phyloP scores from a whole-genome alignment of 2,797 vertebrate species.

The Alcedo atthis region DNA sequence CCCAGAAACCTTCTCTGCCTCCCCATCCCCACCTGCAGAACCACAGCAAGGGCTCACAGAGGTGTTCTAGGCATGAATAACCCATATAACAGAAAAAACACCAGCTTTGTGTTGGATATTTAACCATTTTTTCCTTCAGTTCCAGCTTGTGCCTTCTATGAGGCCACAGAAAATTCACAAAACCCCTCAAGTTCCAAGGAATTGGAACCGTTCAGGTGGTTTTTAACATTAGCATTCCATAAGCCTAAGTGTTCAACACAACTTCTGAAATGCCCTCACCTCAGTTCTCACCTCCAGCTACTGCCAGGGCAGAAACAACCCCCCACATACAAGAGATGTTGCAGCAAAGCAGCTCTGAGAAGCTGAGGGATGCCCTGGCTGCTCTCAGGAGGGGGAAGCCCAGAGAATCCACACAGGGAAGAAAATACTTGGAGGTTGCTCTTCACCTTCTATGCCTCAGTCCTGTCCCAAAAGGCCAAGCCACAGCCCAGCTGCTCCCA shows the following conservation, averaged over 20 bases:
- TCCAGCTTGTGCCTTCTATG: background rate
- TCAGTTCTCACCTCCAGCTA: background rate
- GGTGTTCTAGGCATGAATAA: fast-evolving
- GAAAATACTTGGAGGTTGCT: background rate
- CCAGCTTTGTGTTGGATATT: fast-evolving
- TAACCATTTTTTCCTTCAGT: background rate
- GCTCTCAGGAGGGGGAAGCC: background rate
- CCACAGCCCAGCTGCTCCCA: fast-evolving
- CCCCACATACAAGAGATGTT: fast-evolving
- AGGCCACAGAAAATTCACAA: background rate
- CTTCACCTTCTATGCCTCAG: background rate
- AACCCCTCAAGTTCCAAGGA: background rate
- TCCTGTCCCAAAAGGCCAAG: background rate
- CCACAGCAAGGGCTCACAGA: background rate
- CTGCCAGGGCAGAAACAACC: background rate
- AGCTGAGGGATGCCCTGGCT: background rate
- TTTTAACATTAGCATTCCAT: background rate
- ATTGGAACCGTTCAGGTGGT: too few species aligned
- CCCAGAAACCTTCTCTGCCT: background rate
- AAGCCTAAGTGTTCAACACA: fast-evolving
- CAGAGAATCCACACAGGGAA: fast-evolving
- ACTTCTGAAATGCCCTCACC: background rate
- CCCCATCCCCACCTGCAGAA: background rate
- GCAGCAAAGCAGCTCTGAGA: background rate
- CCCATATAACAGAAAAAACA: fast-evolving